Conservation (phyloP, 2,888 invertebrate species). For the Prenolepis imparis region DNA sequence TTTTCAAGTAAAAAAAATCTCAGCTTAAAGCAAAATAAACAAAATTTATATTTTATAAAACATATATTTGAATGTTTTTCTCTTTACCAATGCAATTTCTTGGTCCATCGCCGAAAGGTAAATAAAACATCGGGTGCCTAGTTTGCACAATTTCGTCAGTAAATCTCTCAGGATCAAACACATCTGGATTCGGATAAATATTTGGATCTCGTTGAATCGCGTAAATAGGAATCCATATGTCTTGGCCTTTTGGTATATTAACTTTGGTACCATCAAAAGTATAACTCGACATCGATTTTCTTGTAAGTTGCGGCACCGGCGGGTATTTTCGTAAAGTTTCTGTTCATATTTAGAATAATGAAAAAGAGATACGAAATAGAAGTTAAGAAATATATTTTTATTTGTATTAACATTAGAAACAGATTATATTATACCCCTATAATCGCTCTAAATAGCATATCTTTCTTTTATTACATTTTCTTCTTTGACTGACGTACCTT, state of each 20-base stretch:
- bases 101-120: constrained; percentile 77
- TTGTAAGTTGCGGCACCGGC: constrained; percentile 62
- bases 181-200: constrained; percentile 77
- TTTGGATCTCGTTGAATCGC: constrained; percentile 79
- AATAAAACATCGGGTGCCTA: constrained; percentile 74
- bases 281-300: constrained; percentile 70
- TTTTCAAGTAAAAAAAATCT: background rate
- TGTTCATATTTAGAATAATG: background rate
- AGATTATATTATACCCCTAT: background rate
- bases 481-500: constrained; percentile 72
- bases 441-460: background rate
- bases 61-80: constrained; percentile 45
- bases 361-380: background rate
- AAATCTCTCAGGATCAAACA: constrained; percentile 80
- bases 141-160: constrained; percentile 66
- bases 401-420: background rate
- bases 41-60: no score
- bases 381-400: background rate
- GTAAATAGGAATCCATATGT: constrained; percentile 72
- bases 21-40: background rate
- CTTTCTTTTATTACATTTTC: background rate
- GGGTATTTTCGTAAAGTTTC: constrained; percentile 35
- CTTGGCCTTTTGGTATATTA: constrained; percentile 70
- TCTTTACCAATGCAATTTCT: constrained; percentile 78
- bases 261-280: constrained; percentile 74